Base-by-base conservation (phyloP, 2,888 invertebrate genomes). In the Leucophenga montana region DNA sequence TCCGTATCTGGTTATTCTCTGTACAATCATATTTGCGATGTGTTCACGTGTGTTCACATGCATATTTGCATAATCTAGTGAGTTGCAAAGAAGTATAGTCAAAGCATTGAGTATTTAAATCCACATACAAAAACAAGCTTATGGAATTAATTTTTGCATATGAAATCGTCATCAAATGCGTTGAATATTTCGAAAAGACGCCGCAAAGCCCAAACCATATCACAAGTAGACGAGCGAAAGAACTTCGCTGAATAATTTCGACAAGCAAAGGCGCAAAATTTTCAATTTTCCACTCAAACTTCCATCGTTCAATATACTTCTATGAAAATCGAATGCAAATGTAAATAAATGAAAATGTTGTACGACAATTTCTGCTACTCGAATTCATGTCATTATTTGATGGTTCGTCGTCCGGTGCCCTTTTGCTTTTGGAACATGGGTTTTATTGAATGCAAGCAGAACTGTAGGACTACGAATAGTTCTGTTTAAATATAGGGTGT, bases 261-360 rank as follows among this genome's bases (percentile, higher is more conserved):
- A 61, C 14, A 46, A 64, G 48, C 48, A 20, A 48, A 48, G 22
- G 22, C 62, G 33, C 9, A 64, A 64, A 22, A 64, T 64, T 64
- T 64, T 64, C 48, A 64, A 64, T 64, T 48, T 64, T 48, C 62
- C 48, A 64, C 62, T 64, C 46, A 46, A 46, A 48, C 46, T 64
- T 39, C 8, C 11, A 46, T 27, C 57, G 57, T 14, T 13, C 22
- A 8, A 18, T 11, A 64, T 46, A n/a, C n/a, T n/a, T n/a, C n/a
- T n/a, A 64, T 64, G 62, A 64, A 64, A 64, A 64, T 64, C 62
- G 61, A 16, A 39, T 61, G 61, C 39, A 64, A 64, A 64, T 48
- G 62, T 22, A 64, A 64, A 48, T 64, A 39, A 27, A 27, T 27
- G 20, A 62, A 64, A 64, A 20, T 64, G 46, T 64, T 64, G 62